Evolutionary conservation across 2,113 vertebrate genomes (phyloP).

Genomic region (Gila orcuttii): DNA sequence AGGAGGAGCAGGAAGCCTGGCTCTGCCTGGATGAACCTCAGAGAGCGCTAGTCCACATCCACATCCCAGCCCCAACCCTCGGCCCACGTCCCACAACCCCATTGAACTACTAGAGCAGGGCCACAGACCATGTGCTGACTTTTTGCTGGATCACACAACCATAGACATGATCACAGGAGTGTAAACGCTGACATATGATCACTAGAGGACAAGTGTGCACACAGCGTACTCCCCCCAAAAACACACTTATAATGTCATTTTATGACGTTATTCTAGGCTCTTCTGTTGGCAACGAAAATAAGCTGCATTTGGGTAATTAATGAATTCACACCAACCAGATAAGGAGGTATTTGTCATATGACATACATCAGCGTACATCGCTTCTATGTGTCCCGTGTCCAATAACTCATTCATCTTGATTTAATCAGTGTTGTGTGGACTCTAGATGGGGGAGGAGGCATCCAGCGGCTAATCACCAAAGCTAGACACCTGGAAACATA

Average conservation of each 20-base stretch:
- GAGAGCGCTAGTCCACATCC: slow-evolving; percentile 76
- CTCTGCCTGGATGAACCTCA: slow-evolving; percentile 80
- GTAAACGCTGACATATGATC: slow-evolving; percentile 39
- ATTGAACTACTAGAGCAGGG: slow-evolving; percentile 35
- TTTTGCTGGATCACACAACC: slow-evolving; percentile 46
- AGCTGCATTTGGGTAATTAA: slow-evolving; percentile 9
- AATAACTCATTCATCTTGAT: slow-evolving; percentile 45
- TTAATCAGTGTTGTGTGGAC: slow-evolving; percentile 44
- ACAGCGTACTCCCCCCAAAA: background rate
- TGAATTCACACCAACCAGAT: slow-evolving; percentile 7
- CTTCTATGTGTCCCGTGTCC: slow-evolving; percentile 6
- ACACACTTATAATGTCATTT: background rate
- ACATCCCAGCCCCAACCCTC: slow-evolving; percentile 58
- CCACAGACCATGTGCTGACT: slow-evolving; percentile 42
- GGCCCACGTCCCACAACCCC: slow-evolving; percentile 16
- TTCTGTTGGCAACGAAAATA: background rate
- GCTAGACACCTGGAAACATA: slow-evolving; percentile 47
- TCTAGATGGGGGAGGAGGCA: slow-evolving; percentile 27
- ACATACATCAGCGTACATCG: slow-evolving; percentile 2
- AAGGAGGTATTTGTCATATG: slow-evolving; percentile 41
- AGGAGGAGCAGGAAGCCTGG: slow-evolving; percentile 82
- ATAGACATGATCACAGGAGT: slow-evolving; percentile 43
- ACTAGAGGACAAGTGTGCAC: background rate
- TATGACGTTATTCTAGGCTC: background rate
- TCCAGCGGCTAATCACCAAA: slow-evolving; percentile 42